Conservation (phyloP, 64 coral and sea anemone species). For the Montipora cactus region DNA sequence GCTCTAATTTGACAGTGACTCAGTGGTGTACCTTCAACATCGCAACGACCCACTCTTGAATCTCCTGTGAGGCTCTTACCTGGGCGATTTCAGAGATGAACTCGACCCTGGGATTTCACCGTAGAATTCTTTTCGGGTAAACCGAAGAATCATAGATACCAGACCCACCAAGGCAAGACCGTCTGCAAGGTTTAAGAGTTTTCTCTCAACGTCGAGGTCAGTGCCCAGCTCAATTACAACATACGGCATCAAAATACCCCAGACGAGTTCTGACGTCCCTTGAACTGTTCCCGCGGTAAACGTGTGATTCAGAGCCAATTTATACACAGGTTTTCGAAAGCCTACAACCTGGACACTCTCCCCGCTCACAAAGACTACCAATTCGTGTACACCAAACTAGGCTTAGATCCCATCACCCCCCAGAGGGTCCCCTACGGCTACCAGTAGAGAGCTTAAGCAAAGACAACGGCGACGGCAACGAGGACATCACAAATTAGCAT, state of each 20-base stretch:
- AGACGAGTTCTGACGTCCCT: not conserved
- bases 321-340: too few relatives aligned
- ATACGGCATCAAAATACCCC: not conserved
- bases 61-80: slow-evolving; percentile 6
- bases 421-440: too few relatives aligned
- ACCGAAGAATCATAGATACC: slow-evolving; percentile 48
- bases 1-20: slow-evolving; percentile 46
- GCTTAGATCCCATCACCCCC: not conserved
- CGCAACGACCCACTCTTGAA: not conserved
- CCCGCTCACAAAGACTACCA: not conserved
- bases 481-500: too few relatives aligned
- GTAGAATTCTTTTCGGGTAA: not conserved
- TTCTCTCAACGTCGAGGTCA: not conserved
- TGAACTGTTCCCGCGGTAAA: too few relatives aligned
- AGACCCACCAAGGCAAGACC: not conserved
- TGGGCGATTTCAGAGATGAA: slow-evolving; percentile 19
- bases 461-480: too few relatives aligned
- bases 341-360: too few relatives aligned
- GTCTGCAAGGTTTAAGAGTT: slow-evolving; percentile 4
- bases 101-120: not conserved
- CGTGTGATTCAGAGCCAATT: too few relatives aligned
- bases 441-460: too few relatives aligned
- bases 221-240: not conserved
- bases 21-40: not conserved
- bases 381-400: not conserved